phyloP scores from a whole-genome alignment of 2,113 vertebrate species.

The Rhynchomys soricoides region DNA sequence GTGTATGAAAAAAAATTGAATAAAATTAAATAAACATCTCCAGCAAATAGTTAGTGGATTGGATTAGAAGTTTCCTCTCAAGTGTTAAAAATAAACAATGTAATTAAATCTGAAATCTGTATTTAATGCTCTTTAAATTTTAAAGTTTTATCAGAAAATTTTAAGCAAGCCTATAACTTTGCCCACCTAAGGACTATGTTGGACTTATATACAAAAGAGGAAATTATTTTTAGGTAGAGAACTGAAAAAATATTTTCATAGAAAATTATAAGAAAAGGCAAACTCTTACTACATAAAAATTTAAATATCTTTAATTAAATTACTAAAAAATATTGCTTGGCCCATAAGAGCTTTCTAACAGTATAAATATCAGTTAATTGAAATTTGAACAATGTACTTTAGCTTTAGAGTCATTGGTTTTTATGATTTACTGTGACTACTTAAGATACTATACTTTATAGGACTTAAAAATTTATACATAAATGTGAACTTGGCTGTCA shows the following conservation, averaged over 20 bases:
- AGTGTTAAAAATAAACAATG: slow-evolving; percentile 2
- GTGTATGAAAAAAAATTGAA: neutral
- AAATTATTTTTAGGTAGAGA: slow-evolving; percentile 3
- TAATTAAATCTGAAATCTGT: neutral
- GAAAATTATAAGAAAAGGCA: neutral
- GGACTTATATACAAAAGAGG: neutral
- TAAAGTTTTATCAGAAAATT: neutral
- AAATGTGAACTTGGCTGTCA: neutral
- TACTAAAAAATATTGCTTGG: neutral
- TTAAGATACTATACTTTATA: neutral
- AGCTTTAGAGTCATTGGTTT: neutral
- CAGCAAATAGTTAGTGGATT: neutral
- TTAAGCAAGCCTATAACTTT: neutral
- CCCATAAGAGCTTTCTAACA: neutral
- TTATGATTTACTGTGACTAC: neutral
- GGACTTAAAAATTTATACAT: neutral
- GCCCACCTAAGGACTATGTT: neutral
- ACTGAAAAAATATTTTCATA: neutral
- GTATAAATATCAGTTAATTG: neutral
- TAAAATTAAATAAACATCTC: neutral
- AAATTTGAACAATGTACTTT: slow-evolving; percentile 8
- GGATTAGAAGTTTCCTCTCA: neutral
- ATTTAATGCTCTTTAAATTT: slow-evolving; percentile 3
- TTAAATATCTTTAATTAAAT: slow-evolving; percentile 1
- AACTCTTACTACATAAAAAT: neutral